A percentile compares a stretch with the other conserved stretches of the same genome.
Evolutionary conservation across 1,140 invertebrate species (phyloP).

Genomic region (Apis florea): DNA sequence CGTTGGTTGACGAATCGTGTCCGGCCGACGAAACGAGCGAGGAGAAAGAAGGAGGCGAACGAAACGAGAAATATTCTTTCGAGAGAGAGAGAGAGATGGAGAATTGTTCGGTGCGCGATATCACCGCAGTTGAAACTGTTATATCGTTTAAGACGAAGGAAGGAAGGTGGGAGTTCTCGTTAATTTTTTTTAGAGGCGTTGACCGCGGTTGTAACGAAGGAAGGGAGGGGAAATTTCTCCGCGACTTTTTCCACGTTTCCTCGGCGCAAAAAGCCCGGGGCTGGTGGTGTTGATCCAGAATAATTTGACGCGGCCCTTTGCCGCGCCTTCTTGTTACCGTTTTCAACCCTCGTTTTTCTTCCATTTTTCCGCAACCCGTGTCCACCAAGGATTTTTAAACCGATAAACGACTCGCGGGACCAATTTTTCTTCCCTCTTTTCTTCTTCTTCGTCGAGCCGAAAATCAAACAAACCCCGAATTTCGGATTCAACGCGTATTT

Average conservation of each 20-base stretch:
- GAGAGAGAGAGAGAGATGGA: no score
- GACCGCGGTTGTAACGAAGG: not conserved
- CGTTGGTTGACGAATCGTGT: not conserved
- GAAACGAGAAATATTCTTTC: no score
- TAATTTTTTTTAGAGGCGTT: not conserved
- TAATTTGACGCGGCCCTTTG: slow-evolving; percentile 13
- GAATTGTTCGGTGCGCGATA: no score
- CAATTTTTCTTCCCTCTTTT: not conserved
- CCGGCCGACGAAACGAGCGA: no score
- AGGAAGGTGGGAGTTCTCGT: not conserved
- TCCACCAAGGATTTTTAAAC: not conserved
- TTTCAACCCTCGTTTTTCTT: not conserved
- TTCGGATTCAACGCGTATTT: not conserved
- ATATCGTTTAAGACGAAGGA: no score
- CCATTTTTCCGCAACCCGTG: not conserved
- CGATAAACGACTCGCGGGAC: not conserved
- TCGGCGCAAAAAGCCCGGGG: not conserved
- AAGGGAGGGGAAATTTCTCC: slow-evolving; percentile 12
- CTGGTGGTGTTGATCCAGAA: slow-evolving; percentile 9
- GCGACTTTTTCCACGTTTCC: not conserved
- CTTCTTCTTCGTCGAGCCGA: no score
- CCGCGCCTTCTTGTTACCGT: not conserved
- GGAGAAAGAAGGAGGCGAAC: no score
- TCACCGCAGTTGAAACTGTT: no score
- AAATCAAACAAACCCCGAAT: not conserved